phyloP scores from a whole-genome alignment of 2,888 invertebrate species.

The Meteorus cinctellus region DNA sequence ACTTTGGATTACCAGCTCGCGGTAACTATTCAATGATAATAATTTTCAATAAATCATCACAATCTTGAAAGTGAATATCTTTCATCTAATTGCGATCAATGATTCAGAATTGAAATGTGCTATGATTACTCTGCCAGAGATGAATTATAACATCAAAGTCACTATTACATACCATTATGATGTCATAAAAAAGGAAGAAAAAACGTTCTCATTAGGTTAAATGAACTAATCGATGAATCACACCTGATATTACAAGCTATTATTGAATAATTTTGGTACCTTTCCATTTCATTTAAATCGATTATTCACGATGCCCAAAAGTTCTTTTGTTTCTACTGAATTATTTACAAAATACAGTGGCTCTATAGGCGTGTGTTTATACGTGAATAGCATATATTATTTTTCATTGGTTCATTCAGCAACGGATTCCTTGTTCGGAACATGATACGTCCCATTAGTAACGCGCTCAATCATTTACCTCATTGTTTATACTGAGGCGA shows the following conservation, averaged over 20 bases:
- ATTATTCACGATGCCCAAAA: background rate
- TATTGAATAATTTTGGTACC: background rate
- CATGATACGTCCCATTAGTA: background rate
- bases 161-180: background rate
- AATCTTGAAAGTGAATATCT: background rate
- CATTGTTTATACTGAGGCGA: constrained; percentile 13
- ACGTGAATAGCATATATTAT: background rate
- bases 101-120: background rate
- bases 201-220: background rate
- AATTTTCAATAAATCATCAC: background rate
- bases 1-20: too few relatives aligned
- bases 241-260: background rate
- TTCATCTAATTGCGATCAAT: background rate
- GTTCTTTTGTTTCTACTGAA: background rate
- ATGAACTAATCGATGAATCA: background rate
- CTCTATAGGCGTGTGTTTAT: background rate
- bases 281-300: background rate
- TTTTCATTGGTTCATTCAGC: background rate
- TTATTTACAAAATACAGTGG: background rate
- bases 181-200: background rate
- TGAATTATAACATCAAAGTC: background rate
- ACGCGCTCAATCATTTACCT: background rate
- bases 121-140: background rate
- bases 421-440: background rate
- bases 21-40: too few relatives aligned